A percentile compares a stretch with the other conserved stretches of the same genome.
These are phyloP conservation scores for Lethenteron reissneri DNA, from an alignment of 2,113 vertebrate genomes.

Conservation along the genomic window DNA sequence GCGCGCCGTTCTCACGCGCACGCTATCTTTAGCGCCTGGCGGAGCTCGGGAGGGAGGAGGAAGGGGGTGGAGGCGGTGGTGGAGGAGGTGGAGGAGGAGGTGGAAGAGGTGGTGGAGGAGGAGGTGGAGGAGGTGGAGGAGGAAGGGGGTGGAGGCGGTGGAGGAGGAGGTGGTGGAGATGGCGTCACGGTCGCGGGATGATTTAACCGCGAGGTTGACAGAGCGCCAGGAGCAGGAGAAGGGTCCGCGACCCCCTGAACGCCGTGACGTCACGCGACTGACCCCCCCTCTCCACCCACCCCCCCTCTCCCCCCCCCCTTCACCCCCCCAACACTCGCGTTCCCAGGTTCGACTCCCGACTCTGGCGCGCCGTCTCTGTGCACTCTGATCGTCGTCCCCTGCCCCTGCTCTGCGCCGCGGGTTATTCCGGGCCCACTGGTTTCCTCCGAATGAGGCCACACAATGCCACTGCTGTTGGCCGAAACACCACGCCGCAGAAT, in stretches of 20 bases:
- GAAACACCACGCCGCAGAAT: too few relatives aligned
- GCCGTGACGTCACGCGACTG: slow-evolving; percentile 9
- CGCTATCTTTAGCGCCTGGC: too few relatives aligned
- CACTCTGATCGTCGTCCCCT: too few relatives aligned
- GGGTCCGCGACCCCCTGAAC: slow-evolving; percentile 15
- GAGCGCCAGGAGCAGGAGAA: neutral
- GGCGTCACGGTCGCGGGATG: neutral
- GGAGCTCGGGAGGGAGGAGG: neutral
- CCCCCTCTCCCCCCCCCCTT: slow-evolving; percentile 16
- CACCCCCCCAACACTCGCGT: neutral
- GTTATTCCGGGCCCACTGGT: too few relatives aligned
- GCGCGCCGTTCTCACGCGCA: too few relatives aligned
- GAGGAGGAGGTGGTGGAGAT: neutral
- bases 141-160: slow-evolving; percentile 2
- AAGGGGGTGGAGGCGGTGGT: neutral
- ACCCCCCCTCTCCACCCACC: slow-evolving; percentile 12
- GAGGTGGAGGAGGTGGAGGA: neutral
- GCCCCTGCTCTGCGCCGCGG: too few relatives aligned
- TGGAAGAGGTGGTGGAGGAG: neutral
- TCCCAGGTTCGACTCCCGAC: too few relatives aligned
- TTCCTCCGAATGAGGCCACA: too few relatives aligned
- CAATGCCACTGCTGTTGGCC: too few relatives aligned
- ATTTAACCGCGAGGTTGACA: neutral
- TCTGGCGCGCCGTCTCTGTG: too few relatives aligned
- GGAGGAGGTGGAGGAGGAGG: rapidly evolving